phyloP scores from a whole-genome alignment of 2,113 vertebrate species.

The Bujurquina vittata region DNA sequence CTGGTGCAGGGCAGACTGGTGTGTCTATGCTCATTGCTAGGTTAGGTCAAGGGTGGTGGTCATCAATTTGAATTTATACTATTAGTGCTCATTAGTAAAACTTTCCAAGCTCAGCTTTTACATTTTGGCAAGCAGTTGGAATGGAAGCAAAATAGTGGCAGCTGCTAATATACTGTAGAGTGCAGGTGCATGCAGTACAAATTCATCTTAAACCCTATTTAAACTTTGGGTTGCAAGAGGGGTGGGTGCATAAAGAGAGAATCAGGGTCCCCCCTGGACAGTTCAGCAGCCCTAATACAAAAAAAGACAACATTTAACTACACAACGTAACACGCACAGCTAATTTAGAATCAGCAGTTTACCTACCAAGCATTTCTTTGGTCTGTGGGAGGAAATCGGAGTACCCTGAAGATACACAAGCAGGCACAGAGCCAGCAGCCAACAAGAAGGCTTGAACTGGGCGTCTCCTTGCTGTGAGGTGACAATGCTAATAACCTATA shows the following conservation, averaged over 20 bases:
- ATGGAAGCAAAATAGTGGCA: not conserved
- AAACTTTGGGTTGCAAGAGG: no score
- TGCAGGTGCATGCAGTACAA: not conserved
- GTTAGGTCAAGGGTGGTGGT: not conserved
- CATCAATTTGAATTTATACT: not conserved
- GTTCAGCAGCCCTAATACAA: no score
- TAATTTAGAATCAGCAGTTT: no score
- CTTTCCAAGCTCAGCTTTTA: not conserved
- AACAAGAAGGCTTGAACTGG: not conserved
- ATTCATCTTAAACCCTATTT: not conserved
- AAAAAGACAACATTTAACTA: no score
- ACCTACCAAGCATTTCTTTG: no score
- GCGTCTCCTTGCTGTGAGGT: not conserved
- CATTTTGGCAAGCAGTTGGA: not conserved
- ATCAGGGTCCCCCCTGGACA: no score
- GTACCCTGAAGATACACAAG: not conserved
- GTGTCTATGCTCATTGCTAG: not conserved
- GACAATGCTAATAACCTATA: not conserved
- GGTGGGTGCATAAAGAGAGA: no score
- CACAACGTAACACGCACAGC: no score
- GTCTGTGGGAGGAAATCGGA: not conserved
- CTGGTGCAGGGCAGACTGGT: not conserved
- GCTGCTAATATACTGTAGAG: not conserved
- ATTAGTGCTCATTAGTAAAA: not conserved
- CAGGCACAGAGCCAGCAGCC: not conserved